These are phyloP conservation scores for Sericinus montela DNA, from an alignment of 2,888 invertebrate species.

Conservation along the genomic window DNA sequence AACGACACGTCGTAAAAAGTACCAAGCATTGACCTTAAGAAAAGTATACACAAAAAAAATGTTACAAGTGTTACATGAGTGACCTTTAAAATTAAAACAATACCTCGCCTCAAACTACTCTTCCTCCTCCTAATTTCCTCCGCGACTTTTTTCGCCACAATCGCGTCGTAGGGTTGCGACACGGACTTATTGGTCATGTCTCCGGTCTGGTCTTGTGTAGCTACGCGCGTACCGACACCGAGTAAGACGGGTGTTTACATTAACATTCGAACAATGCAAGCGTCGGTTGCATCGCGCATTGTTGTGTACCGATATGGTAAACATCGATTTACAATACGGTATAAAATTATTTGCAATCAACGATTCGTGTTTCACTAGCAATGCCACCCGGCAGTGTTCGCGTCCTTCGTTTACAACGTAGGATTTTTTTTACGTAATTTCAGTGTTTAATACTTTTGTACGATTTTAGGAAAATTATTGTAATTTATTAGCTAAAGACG, in stretches of 20 bases:
- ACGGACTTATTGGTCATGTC: slow-evolving; percentile 35
- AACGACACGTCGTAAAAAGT: too few relatives aligned
- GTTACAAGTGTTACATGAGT: too few relatives aligned
- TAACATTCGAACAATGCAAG: slow-evolving; percentile 9
- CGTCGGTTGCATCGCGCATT: slow-evolving; percentile 6
- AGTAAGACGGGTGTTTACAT: slow-evolving; percentile 10
- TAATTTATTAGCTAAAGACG: too few relatives aligned
- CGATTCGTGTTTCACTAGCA: background rate
- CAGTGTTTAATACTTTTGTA: too few relatives aligned
- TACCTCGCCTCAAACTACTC: slow-evolving; percentile 50
- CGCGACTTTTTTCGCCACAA: slow-evolving; percentile 34
- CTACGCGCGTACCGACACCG: slow-evolving; percentile 13
- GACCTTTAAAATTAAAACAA: slow-evolving; percentile 27
- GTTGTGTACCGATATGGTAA: slow-evolving; percentile 9
- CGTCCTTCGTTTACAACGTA: too few relatives aligned
- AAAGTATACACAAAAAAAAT: too few relatives aligned
- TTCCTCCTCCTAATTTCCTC: slow-evolving; percentile 50
- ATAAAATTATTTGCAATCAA: slow-evolving; percentile 10
- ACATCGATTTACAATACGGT: slow-evolving; percentile 4
- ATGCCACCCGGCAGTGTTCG: background rate
- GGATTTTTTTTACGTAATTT: too few relatives aligned
- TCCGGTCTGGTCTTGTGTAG: background rate
- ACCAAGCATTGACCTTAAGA: too few relatives aligned
- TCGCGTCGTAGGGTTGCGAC: slow-evolving; percentile 28
- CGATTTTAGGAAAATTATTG: too few relatives aligned